Evolutionary conservation across 2,888 invertebrate species (phyloP), one percentile per base, ranked within the genome.

Genomic region (Tetragonisca angustula): DNA sequence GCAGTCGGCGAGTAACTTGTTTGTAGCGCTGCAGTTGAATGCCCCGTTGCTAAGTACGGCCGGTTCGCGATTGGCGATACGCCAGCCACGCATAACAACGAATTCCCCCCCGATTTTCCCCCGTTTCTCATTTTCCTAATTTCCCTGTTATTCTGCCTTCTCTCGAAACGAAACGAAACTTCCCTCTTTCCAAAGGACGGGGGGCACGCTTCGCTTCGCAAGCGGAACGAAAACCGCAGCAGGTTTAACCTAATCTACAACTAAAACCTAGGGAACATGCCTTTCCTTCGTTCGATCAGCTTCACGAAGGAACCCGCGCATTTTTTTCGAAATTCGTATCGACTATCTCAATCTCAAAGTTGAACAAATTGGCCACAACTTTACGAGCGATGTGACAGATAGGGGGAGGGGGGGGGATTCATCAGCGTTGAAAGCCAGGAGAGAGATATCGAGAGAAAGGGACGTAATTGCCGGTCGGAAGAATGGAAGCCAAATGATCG

Each of bases 41-140:
- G 43, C 79, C 72, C 56, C 65, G 72, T 73, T 84, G 85, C 78
- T 85, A 82, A 87, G 73, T 81, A 80, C 78, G 52, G 52, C 56
- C 73, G 73, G 70, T 59, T 72, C 70, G 79, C 76, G 56, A 87
- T 82, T 87, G 87, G 85, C 87, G 54, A 65, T n/a, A 36, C 59
- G 85, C 87, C 87, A 85, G 80, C 54, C 82, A 76, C 82, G 82
- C 78, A 73, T 78, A 85, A 87, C 79, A 82, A 78, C 75, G 75
- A 36, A 36, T 6, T 36, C 9, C 74, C 43, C 74, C 64, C 75
- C 65, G 59, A 76, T 84, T 83, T 71, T 2, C 67, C 52, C 24
- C 61, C 27, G 27, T 59, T 2, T 50, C 61, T 32, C 70, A 67
- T 75, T 65, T 79, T n/a, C 73, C 73, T 79, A 81, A 81, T 79